These are phyloP conservation scores for Apotomis betuletana DNA, from an alignment of 2,888 invertebrate genomes.

Conservation along the genomic window DNA sequence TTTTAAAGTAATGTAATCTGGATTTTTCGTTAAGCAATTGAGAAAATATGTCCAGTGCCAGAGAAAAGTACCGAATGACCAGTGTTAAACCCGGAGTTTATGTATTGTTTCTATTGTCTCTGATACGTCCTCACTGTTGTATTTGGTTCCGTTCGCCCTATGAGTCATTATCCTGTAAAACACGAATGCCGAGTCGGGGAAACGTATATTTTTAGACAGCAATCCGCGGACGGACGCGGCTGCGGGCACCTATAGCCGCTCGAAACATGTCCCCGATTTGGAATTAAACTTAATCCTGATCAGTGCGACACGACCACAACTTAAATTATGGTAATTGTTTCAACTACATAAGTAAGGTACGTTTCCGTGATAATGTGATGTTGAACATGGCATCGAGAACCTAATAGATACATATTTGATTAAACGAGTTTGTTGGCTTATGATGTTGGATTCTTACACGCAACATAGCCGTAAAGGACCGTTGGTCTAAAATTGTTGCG, in stretches of 20 bases:
- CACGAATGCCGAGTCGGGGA: constrained; percentile 72
- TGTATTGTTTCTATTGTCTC: constrained; percentile 56
- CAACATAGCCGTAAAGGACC: no score
- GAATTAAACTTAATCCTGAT: constrained; percentile 46
- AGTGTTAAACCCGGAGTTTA: constrained; percentile 1
- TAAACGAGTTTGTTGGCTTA: no score
- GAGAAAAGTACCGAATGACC: neutral
- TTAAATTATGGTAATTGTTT: neutral
- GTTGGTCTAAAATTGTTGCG: no score
- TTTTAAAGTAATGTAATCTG: no score
- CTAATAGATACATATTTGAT: no score
- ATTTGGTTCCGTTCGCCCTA: constrained; percentile 56
- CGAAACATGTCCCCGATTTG: constrained; percentile 50
- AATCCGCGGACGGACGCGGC: constrained; percentile 62
- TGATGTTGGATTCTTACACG: no score
- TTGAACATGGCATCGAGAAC: no score
- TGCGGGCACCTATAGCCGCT: constrained; percentile 55
- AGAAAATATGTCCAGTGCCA: no score
- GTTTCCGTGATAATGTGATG: no score
- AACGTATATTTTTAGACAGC: constrained; percentile 77
- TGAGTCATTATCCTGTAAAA: constrained; percentile 80
- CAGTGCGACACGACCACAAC: constrained; percentile 19
- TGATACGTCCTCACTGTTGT: constrained; percentile 57
- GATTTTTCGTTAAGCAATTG: no score
- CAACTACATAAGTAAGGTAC: neutral